These are phyloP conservation scores for Trypoxylus dichotomus DNA, from an alignment of 1,140 invertebrate species.

Conservation along the genomic window DNA sequence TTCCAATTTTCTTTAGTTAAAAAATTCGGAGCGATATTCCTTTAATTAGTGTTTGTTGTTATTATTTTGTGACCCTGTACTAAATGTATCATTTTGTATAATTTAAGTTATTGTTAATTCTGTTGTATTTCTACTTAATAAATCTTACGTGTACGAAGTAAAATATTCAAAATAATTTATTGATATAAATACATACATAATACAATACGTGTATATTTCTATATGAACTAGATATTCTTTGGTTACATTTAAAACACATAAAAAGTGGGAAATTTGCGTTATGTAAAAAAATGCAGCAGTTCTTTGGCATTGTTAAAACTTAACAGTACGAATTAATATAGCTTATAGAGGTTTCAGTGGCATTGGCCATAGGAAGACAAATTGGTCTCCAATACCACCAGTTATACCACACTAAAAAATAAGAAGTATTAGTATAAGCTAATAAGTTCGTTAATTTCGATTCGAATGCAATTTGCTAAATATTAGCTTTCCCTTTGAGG, in stretches of 20 bases:
- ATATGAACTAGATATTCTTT: constrained; percentile 11
- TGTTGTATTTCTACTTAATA: too few relatives aligned
- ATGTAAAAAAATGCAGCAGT: constrained; percentile 22
- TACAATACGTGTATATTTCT: not conserved
- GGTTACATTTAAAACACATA: constrained; percentile 4
- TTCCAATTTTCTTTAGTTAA: not conserved
- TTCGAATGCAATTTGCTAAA: too few relatives aligned
- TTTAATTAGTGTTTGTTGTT: too few relatives aligned
- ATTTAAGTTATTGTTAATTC: too few relatives aligned
- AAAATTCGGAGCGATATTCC: not conserved
- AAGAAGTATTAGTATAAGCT: too few relatives aligned
- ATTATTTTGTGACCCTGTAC: too few relatives aligned
- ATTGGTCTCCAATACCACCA: constrained; percentile 81
- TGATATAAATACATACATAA: constrained; percentile 15
- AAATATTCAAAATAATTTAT: constrained; percentile 18
- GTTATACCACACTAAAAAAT: constrained; percentile 75
- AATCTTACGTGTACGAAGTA: not conserved
- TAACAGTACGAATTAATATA: constrained; percentile 75
- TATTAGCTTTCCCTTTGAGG: too few relatives aligned
- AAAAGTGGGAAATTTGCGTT: not conserved
- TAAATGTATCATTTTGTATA: too few relatives aligned
- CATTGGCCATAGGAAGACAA: constrained; percentile 61
- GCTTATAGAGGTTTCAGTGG: constrained; percentile 64
- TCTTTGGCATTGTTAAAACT: constrained; percentile 37
- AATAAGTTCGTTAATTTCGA: too few relatives aligned